These are phyloP conservation scores for Drosophila kikkawai DNA, from an alignment of 1,140 invertebrate species.

Conservation along the genomic window DNA sequence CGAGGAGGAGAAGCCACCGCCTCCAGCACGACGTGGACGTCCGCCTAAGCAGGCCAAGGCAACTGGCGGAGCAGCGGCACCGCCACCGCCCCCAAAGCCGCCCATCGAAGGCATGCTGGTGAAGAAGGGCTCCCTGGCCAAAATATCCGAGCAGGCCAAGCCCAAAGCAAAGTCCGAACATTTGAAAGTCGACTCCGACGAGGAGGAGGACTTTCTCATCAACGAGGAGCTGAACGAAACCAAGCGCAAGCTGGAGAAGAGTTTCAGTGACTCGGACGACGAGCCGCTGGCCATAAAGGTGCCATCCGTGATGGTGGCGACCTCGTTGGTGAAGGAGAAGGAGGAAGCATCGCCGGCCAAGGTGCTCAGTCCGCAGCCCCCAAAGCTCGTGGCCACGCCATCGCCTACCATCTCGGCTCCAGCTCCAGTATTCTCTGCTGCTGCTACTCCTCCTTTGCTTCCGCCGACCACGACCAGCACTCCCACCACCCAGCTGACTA, in stretches of 20 bases:
- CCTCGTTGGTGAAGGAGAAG: conserved; percentile 32
- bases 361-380: conserved; percentile 13
- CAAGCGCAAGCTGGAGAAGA: conserved; percentile 85
- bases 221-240: conserved; percentile 82
- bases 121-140: conserved; percentile 74
- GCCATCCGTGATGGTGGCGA: conserved; percentile 45
- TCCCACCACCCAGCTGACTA: conserved; percentile 52
- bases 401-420: conserved; percentile 11
- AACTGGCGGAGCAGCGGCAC: conserved; percentile 1
- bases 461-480: conserved; percentile 13
- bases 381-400: conserved; percentile 10
- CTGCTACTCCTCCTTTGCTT: neutral
- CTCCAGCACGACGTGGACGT: conserved; percentile 61
- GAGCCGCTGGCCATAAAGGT: conserved; percentile 86
- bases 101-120: conserved; percentile 82
- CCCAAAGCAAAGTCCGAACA: conserved; percentile 71
- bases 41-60: conserved; percentile 67
- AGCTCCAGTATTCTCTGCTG: conserved; percentile 8
- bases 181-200: conserved; percentile 73
- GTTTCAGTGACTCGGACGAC: conserved; percentile 87
- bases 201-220: conserved; percentile 82
- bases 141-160: conserved; percentile 59
- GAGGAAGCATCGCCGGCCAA: conserved; percentile 21
- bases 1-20: conserved; percentile 41
- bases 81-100: conserved; percentile 40